A percentile compares a stretch with the other conserved stretches of the same genome.
Evolutionary conservation across 1,140 invertebrate genomes (phyloP).

Genomic region (Zaprionus nigranus): DNA sequence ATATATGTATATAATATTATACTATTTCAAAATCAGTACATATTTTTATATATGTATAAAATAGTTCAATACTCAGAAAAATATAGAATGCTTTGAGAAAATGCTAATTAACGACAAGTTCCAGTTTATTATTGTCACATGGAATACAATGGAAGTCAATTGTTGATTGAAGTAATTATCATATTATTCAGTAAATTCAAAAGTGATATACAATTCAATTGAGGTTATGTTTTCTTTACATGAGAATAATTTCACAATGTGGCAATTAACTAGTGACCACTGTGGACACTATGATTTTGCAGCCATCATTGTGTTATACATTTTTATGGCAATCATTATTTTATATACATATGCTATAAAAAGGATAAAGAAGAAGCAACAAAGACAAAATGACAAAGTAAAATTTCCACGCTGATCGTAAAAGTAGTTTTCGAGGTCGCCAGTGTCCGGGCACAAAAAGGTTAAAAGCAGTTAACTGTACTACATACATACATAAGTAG

Average conservation of each 20-base stretch:
- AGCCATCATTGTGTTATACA: neutral
- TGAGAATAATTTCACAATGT: neutral
- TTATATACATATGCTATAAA: neutral
- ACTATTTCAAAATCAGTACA: neutral
- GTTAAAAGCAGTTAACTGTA: constrained; percentile 27
- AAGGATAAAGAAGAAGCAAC: constrained; percentile 8
- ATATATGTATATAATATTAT: neutral
- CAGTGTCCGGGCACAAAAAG: constrained; percentile 35
- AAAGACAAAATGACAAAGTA: neutral
- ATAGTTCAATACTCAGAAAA: too few species aligned
- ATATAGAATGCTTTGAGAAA: neutral
- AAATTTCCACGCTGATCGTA: constrained; percentile 21
- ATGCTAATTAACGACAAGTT: neutral
- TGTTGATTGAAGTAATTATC: neutral
- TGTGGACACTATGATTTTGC: neutral
- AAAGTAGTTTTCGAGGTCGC: constrained; percentile 27
- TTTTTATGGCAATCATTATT: constrained; percentile 1
- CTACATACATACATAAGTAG: neutral
- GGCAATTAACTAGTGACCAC: neutral
- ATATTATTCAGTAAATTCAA: neutral
- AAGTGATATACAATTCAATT: neutral
- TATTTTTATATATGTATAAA: too few species aligned
- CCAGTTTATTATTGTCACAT: neutral
- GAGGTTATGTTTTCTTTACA: neutral
- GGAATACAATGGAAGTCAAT: neutral